Base-by-base conservation (phyloP, 2,113 vertebrate species). In the Patagioenas fasciata region DNA sequence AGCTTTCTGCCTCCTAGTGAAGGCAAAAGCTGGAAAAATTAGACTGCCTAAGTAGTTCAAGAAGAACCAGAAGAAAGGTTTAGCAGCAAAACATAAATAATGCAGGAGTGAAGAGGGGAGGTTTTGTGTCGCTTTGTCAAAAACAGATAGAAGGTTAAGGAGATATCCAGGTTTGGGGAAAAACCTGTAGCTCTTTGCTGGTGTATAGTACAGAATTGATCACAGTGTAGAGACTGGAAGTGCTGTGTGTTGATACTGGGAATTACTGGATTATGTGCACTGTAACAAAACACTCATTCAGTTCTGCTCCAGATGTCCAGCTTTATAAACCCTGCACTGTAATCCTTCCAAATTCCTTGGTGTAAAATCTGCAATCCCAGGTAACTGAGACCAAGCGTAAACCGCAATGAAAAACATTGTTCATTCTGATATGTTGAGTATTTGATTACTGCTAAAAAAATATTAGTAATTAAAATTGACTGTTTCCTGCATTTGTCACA, bases 281-380 rank as follows among this genome's bases (percentile, higher is more conserved):
- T 29, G 6, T 8, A 66, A 74, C 0, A 0, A 72, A 61, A 57
- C 11, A 19, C 26, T 36, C 0, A 0, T 2, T 70, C 23, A n/a
- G 11, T 34, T 78, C 67, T 57, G 58, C 29, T 86, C 69, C 80
- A 80, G 40, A 72, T 13, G 19, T 6, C 5, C 14, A 61, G 5
- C 15, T 47, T 36, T 54, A 29, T 3, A 0, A 38, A 34, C 29
- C 31, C 12, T 2, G 3, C 44, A 8, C 16, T 50, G 19, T n/a
- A 74, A n/a, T 15, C 31, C 64, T 54, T 48, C n/a, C 25, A 57
- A 79, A 82, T 9, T 64, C 77, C 69, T 65, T 58, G 65, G 40
- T 0, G 2, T 6, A 94, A 74, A 91, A 88, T 40, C 53, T 80
- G 50, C 34, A 40, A 26, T 15, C 42, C 84, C 13, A 14, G 57